A percentile compares a stretch with the other conserved stretches of the same genome.
Evolutionary conservation across 1,140 invertebrate genomes (phyloP).

Genomic region (Brachystomella parvula): DNA sequence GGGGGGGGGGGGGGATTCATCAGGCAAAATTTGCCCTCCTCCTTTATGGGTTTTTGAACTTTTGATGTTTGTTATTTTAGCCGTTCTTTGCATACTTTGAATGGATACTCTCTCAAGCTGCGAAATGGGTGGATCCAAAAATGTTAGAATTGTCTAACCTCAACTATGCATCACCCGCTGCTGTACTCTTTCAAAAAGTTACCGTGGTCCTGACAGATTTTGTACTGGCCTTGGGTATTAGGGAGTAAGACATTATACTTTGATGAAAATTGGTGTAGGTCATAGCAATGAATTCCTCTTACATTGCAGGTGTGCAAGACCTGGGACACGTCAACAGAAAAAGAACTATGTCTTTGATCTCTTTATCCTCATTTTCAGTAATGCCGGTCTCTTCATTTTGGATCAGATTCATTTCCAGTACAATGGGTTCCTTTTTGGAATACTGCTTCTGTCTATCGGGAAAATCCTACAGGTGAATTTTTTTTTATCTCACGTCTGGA

Average conservation of each 20-base stretch:
- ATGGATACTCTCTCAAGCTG: conserved; percentile 68
- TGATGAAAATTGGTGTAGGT: background rate
- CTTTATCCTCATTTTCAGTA: conserved; percentile 59
- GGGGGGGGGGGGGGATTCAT: too few species aligned
- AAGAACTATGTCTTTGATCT: conserved; percentile 35
- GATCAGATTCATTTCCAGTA: conserved; percentile 99
- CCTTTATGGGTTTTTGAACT: too few species aligned
- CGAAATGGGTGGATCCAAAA: conserved; percentile 69
- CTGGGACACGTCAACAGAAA: background rate
- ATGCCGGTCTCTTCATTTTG: conserved; percentile 83
- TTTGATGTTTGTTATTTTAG: conserved; percentile 17
- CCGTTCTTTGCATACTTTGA: conserved; percentile 98
- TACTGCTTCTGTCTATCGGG: conserved; percentile 78
- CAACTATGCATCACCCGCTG: conserved; percentile 69
- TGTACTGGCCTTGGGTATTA: conserved; percentile 68
- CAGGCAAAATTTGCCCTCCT: too few species aligned
- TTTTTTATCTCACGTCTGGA: conserved; percentile 4
- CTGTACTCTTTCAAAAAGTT: conserved; percentile 81
- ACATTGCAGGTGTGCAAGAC: background rate
- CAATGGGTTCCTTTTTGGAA: conserved; percentile 91
- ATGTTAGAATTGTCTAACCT: conserved; percentile 81
- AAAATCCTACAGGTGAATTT: conserved; percentile 50
- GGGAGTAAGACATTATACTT: conserved; percentile 43
- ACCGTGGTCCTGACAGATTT: conserved; percentile 85
- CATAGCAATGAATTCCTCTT: background rate